These are phyloP conservation scores for Chrysemys picta DNA, from an alignment of 2,113 vertebrate species.

Conservation along the genomic window DNA sequence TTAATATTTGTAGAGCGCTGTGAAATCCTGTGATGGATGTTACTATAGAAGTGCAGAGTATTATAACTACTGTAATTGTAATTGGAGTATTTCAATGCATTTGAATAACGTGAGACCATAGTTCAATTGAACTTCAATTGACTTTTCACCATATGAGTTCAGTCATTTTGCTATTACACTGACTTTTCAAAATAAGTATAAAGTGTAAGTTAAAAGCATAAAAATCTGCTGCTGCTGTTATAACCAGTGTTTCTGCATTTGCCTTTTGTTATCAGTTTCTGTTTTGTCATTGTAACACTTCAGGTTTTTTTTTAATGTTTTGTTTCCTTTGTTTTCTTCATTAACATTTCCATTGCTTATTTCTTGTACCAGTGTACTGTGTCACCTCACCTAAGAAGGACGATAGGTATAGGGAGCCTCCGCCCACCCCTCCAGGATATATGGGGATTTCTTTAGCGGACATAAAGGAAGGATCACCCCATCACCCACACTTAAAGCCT, in stretches of 20 bases:
- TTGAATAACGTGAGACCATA: not conserved
- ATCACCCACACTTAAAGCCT: slow-evolving; percentile 90
- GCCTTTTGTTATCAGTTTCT: slow-evolving; percentile 78
- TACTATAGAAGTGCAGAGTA: not conserved
- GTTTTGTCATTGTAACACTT: slow-evolving; percentile 83
- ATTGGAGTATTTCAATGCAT: not conserved
- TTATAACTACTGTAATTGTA: not conserved
- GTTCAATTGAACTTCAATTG: not conserved
- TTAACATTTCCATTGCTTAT: slow-evolving; percentile 84
- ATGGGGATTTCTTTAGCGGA: slow-evolving; percentile 95
- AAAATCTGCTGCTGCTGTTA: slow-evolving; percentile 74
- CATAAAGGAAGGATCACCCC: slow-evolving; percentile 84
- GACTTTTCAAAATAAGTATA: slow-evolving; percentile 24
- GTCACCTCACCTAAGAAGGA: slow-evolving; percentile 96
- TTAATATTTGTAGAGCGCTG: accelerated
- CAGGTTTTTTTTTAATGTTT: slow-evolving; percentile 81
- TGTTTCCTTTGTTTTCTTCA: slow-evolving; percentile 77
- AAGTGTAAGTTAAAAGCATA: slow-evolving; percentile 10
- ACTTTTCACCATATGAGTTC: not conserved
- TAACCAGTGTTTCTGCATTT: slow-evolving; percentile 76
- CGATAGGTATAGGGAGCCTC: slow-evolving; percentile 94
- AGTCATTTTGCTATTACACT: not conserved
- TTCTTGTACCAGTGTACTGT: slow-evolving; percentile 94
- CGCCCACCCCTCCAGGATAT: slow-evolving; percentile 97
- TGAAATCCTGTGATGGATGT: not conserved